phyloP scores from a whole-genome alignment of 2,888 invertebrate genomes.

The Machimus rusticus region DNA sequence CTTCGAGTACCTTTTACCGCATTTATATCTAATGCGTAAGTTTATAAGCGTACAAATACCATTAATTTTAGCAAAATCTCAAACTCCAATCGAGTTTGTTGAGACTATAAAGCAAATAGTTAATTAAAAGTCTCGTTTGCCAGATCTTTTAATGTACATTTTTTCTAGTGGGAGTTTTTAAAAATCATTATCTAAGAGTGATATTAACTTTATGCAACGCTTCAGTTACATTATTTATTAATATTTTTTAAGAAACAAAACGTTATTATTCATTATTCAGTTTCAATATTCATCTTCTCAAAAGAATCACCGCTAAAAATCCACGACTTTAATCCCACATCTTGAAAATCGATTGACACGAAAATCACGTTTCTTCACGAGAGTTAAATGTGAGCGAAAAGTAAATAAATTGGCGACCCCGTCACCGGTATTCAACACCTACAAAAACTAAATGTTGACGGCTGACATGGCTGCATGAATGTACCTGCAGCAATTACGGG shows the following conservation, averaged over 20 bases:
- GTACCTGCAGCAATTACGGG: neutral
- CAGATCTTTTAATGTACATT: neutral
- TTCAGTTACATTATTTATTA: neutral
- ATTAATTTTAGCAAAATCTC: neutral
- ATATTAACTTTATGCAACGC: too few species aligned
- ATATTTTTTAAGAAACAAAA: neutral
- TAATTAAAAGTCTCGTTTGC: neutral
- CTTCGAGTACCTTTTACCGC: neutral
- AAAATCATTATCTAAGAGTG: neutral
- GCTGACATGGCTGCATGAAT: neutral
- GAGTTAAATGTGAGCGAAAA: neutral
- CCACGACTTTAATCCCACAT: neutral
- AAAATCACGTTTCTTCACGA: slow-evolving; percentile 1
- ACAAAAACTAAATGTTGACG: neutral
- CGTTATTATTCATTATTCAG: neutral
- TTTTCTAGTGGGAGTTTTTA: neutral
- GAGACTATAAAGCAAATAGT: neutral
- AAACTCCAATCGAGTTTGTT: neutral
- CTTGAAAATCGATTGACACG: neutral
- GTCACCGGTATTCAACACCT: neutral
- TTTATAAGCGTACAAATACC: neutral
- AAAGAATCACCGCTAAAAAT: neutral
- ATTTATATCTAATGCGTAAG: neutral
- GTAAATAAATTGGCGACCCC: neutral
- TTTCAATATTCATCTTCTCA: neutral